Evolutionary conservation across 2,797 vertebrate species (phyloP), one percentile per base, ranked within the genome.

Genomic region (Gila robusta): DNA sequence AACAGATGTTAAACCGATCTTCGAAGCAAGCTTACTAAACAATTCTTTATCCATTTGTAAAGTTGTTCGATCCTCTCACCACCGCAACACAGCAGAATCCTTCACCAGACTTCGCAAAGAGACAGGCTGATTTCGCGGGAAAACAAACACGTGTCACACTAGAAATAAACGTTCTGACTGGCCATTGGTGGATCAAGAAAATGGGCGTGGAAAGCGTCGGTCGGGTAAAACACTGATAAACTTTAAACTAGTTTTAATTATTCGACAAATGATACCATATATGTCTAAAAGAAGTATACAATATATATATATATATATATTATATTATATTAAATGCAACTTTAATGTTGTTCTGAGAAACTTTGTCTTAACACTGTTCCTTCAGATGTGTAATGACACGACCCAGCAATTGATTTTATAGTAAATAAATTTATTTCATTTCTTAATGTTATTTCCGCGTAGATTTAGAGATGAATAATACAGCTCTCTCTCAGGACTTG

Each of bases 1-100:
- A 39, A 74, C 49, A 19, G 93, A 91, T 1, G 84, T 91, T 78
- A 94, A 89, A 0, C 93, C 93, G 86, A 94, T 90, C 85, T 92
- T 94, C 0, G 90, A 88, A 0, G 93, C 94, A 73, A 93, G 79
- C 54, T 88, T 92, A 8, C 64, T 66, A 81, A 94, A 87, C 17
- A 92, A 73, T 1, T 93, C 93, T 6, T 82, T 87, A 35, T 94
- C 94, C 94, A 94, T 94, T 32, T 32, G 44, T 52, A 69, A 52
- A 59, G 2, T 7, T 9, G 4, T 8, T 6, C 4, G 2, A 11
- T 26, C 44, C 39, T 35, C 11, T 37, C 39, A 11, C 6, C 52
- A 2, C 35, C 1, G 0, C 21, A 10, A 5, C 3, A 72, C 19
- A n/a, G 9, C 32, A 3, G 5, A 12, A 6, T 12, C 35, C 49